These are phyloP conservation scores for Drosophila trichaetosa DNA, from an alignment of 2,888 invertebrate species.

Conservation along the genomic window DNA sequence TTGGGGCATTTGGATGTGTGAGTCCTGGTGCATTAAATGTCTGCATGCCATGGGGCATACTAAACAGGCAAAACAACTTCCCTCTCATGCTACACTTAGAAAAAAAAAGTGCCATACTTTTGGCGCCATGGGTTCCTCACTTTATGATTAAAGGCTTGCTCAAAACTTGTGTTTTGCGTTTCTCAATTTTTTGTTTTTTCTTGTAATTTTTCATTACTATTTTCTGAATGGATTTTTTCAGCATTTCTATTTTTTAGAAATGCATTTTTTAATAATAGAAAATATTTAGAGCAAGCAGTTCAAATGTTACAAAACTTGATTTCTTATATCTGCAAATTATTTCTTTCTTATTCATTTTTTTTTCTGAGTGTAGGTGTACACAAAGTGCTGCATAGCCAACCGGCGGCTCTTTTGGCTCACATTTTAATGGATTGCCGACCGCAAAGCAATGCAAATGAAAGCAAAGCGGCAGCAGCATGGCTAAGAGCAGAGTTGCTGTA, in stretches of 20 bases:
- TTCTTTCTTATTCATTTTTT: not conserved
- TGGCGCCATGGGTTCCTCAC: not conserved
- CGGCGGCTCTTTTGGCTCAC: slow-evolving; percentile 13
- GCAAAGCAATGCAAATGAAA: not conserved
- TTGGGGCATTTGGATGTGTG: slow-evolving; percentile 11
- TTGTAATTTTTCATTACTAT: not conserved
- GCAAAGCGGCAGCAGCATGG: not conserved
- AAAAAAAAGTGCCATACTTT: not conserved
- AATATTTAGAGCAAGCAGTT: not conserved
- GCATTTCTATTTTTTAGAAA: not conserved
- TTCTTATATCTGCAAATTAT: not conserved
- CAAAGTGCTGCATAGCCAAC: slow-evolving; percentile 44
- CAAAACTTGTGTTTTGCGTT: not conserved
- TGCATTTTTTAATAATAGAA: too few relatives aligned
- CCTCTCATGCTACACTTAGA: not conserved
- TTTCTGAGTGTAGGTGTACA: not conserved
- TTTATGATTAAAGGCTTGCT: not conserved
- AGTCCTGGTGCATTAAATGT: slow-evolving; percentile 12
- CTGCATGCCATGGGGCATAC: not conserved
- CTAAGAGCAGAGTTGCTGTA: slow-evolving; percentile 6
- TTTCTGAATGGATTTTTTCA: not conserved
- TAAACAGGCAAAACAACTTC: not conserved
- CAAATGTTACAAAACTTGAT: not conserved
- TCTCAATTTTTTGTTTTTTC: not conserved
- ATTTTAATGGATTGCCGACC: slow-evolving; percentile 21